Percentiles rank a stretch among this genome's conserved stretches.
These are phyloP conservation scores for Penaeus chinensis DNA, from an alignment of 1,140 invertebrate species.

Conservation along the genomic window DNA sequence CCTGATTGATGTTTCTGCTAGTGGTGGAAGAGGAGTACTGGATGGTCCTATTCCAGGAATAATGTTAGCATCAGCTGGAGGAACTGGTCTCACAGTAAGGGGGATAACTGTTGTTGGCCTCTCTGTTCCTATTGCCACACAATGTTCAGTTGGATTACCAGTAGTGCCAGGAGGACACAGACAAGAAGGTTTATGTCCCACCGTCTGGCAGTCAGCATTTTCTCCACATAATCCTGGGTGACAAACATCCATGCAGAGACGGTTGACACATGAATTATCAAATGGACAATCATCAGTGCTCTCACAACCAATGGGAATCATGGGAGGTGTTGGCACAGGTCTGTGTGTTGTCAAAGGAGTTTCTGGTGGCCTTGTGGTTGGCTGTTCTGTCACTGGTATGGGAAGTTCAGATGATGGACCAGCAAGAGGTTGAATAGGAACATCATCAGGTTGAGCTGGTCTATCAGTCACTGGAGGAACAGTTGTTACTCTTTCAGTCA, in stretches of 20 bases:
- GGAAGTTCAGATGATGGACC: constrained; percentile 36
- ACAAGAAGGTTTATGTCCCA: constrained; percentile 65
- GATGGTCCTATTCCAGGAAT: constrained; percentile 19
- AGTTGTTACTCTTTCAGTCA: constrained; percentile 77
- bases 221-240: constrained; percentile 66
- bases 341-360: constrained; percentile 77
- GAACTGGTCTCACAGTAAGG: neutral
- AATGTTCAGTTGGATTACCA: constrained; percentile 69
- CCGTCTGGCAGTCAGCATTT: constrained; percentile 65
- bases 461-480: constrained; percentile 79
- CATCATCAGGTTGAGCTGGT: constrained; percentile 62
- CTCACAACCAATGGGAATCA: constrained; percentile 77
- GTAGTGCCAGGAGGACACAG: constrained; percentile 66
- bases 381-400: constrained; percentile 32
- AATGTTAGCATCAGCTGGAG: constrained; percentile 8
- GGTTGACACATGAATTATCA: constrained; percentile 85
- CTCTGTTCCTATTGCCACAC: constrained; percentile 49
- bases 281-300: constrained; percentile 88
- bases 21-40: constrained; percentile 26
- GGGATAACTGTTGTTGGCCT: constrained; percentile 19
- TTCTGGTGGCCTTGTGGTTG: constrained; percentile 68
- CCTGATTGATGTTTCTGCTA: neutral
- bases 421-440: constrained; percentile 36
- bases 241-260: constrained; percentile 89
- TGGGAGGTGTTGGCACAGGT: constrained; percentile 84